Evolutionary conservation across 2,113 vertebrate genomes (phyloP), one percentile per base, ranked within the genome.

Genomic region (Oreotragus oreotragus): DNA sequence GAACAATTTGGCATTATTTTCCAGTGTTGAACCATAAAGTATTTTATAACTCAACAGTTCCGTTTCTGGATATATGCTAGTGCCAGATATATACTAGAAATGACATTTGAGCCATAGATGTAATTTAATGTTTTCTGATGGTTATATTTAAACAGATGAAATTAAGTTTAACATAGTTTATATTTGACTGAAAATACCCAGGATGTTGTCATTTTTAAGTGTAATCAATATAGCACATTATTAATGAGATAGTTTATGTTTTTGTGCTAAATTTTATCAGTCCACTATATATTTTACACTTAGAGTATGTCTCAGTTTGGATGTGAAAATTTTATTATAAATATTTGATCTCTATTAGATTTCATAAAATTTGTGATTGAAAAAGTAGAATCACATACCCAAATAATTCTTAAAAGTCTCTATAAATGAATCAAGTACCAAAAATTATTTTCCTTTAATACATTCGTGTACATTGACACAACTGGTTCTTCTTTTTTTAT

Each of bases 111-210:
- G 51, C 23, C n/a, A 64, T 14, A 30, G 51, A 14, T 16, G 5
- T 89, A 95, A 45, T 77, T 96, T 95, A n/a, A 60, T 62, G 6
- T 77, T 94, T 95, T 93, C 36, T 73, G 58, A 57, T 94, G 7
- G 30, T 90, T 36, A 47, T 79, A 88, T 94, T 85, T 89, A 88
- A 97, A 88, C 43, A 83, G 30, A 76, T 84, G 28, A 96, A 81
- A 76, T 87, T 87, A 73, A 84, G 88, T 39, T 96, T 70, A 88
- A 62, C 57, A 76, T 53, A 80, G 49, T 28, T 51, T 62, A 88
- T 79, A 84, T 88, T 84, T 95, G 84, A 76, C 66, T 73, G 2
- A 80, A 62, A 53, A 84, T 92, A 13, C 81, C 33, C 76, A 95
- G 47, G 66, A 70, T 83, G 7, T 88, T 76, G 30, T 83, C 28